Conservation (phyloP, 2,888 invertebrate genomes). For the Troides aeacus region DNA sequence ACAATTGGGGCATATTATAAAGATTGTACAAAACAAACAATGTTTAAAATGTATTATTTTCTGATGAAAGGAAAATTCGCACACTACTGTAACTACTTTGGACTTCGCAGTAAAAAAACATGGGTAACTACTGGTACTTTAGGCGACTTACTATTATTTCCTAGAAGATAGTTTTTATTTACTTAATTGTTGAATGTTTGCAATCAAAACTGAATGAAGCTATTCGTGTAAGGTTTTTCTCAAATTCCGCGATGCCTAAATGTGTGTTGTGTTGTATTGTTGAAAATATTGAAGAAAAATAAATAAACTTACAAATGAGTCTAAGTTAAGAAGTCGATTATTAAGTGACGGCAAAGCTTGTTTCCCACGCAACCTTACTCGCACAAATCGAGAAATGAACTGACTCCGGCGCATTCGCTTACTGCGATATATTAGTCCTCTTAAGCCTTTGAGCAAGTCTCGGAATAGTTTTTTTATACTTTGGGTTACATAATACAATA, state of each 20-base stretch:
- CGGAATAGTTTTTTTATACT: not conserved
- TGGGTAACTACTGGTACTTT: conserved; percentile 1
- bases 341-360: conserved; percentile 3
- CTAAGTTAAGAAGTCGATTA: conserved; percentile 1
- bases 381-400: conserved; percentile 14
- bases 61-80: too few species aligned
- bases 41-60: too few species aligned
- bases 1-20: too few species aligned
- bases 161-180: not conserved
- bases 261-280: not conserved
- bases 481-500: not conserved
- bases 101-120: not conserved
- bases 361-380: conserved; percentile 16
- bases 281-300: not conserved
- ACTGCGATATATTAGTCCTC: conserved; percentile 4
- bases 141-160: conserved; percentile 4
- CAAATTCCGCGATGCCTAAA: not conserved
- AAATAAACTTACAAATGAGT: conserved; percentile 10
- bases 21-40: too few species aligned
- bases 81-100: too few species aligned
- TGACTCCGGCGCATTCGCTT: conserved; percentile 10
- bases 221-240: not conserved
- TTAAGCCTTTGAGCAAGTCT: not conserved
- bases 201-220: too few species aligned
- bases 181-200: not conserved